Percentiles rank a stretch among this genome's conserved stretches.
These are phyloP conservation scores for Ostrea denselamellosa DNA, from an alignment of 1,140 invertebrate genomes.

Conservation along the genomic window DNA sequence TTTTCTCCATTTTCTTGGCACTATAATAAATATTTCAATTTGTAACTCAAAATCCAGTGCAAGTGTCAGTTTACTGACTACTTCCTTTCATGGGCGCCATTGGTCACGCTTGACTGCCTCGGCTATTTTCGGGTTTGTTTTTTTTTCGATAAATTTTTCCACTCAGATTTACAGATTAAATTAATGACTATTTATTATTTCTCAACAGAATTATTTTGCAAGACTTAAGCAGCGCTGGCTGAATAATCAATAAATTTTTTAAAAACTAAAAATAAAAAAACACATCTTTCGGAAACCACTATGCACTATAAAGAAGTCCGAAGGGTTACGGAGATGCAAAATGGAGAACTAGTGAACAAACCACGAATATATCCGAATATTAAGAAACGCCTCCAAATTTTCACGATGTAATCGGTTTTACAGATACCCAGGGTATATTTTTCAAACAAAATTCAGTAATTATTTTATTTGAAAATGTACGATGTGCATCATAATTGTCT, in stretches of 20 bases:
- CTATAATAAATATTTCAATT: neutral
- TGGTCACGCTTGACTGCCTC: neutral
- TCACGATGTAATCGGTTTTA: neutral
- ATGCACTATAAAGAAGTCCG: neutral
- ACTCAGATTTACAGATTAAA: neutral
- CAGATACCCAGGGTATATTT: neutral
- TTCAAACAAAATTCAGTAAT: no score
- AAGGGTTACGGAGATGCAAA: neutral
- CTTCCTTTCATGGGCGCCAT: constrained; percentile 24
- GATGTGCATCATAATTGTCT: no score
- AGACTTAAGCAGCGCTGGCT: no score
- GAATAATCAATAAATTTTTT: no score
- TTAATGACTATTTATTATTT: no score
- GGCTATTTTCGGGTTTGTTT: neutral
- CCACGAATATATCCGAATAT: neutral
- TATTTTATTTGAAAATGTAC: no score
- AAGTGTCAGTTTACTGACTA: neutral
- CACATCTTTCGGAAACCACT: neutral
- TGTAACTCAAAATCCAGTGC: neutral
- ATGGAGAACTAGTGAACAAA: constrained; percentile 6
- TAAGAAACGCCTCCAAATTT: neutral
- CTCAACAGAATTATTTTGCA: no score
- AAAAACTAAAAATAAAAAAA: no score
- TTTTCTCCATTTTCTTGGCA: neutral
- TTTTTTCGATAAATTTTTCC: neutral